phyloP scores from a whole-genome alignment of 2,888 invertebrate species.

The Hedychridium roseum region DNA sequence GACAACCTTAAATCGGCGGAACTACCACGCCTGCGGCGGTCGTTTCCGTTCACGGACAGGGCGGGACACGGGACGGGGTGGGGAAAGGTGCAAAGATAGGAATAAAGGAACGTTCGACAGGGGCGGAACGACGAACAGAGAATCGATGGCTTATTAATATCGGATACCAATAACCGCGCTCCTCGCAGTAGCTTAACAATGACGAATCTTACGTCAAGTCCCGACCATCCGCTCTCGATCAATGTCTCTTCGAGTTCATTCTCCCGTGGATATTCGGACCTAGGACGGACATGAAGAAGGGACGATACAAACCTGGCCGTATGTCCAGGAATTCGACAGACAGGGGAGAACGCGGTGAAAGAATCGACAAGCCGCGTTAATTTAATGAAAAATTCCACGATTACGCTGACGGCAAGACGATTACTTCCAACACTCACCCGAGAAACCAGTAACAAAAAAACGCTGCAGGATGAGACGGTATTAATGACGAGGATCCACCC shows the following conservation, averaged over 20 bases:
- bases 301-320: conserved; percentile 25
- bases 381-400: conserved; percentile 41
- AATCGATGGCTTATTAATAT: no score
- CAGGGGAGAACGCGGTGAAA: conserved; percentile 24
- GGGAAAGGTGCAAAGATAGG: conserved; percentile 15
- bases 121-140: background rate
- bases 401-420: conserved; percentile 11
- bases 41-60: conserved; percentile 7
- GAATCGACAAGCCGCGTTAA: conserved; percentile 42
- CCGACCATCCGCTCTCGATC: no score
- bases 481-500: conserved; percentile 25
- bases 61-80: conserved; percentile 14
- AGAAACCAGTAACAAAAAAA: conserved; percentile 17
- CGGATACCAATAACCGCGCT: no score
- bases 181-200: no score
- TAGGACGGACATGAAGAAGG: conserved; percentile 1
- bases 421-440: background rate
- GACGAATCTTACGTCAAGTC: no score
- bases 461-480: no score
- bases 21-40: conserved; percentile 31
- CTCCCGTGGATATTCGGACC: conserved; percentile 13
- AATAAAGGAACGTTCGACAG: background rate
- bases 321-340: conserved; percentile 20
- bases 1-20: conserved; percentile 49
- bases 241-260: no score